phyloP scores from a whole-genome alignment of 2,113 vertebrate species.

The Carlito syrichta region DNA sequence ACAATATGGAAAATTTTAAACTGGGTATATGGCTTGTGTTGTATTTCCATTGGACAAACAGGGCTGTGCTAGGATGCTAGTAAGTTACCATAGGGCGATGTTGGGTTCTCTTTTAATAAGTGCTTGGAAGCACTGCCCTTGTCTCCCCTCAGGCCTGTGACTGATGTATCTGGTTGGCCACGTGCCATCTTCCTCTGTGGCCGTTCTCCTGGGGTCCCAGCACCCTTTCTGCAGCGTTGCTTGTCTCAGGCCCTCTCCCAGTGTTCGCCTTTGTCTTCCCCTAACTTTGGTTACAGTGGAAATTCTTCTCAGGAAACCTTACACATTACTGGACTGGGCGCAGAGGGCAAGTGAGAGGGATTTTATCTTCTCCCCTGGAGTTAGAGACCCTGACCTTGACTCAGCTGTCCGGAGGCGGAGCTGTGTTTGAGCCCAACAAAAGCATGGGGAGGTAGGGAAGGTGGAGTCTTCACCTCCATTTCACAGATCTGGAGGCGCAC shows the following conservation, averaged over 20 bases:
- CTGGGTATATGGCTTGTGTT: too few species aligned
- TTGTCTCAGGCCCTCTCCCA: background rate
- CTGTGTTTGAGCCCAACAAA: background rate
- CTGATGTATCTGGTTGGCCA: too few species aligned
- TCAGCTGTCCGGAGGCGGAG: background rate
- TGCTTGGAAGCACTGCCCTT: background rate
- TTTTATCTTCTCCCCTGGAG: background rate
- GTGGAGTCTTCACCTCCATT: background rate
- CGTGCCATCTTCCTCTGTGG: background rate
- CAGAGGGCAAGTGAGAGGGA: background rate
- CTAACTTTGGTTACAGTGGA: background rate
- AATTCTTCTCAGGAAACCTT: background rate
- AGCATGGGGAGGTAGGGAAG: background rate
- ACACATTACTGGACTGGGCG: background rate
- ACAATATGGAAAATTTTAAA: background rate
- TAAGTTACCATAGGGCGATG: background rate
- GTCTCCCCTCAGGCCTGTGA: fast-evolving
- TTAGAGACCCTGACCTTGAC: background rate
- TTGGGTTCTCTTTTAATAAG: background rate
- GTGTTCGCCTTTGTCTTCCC: background rate
- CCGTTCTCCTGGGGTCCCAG: background rate
- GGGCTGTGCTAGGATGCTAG: background rate
- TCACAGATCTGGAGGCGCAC: background rate
- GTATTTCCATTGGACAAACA: background rate
- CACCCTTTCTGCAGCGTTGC: background rate